Base-by-base conservation (phyloP, 2,888 invertebrate species). In the Pollenia amentaria region DNA sequence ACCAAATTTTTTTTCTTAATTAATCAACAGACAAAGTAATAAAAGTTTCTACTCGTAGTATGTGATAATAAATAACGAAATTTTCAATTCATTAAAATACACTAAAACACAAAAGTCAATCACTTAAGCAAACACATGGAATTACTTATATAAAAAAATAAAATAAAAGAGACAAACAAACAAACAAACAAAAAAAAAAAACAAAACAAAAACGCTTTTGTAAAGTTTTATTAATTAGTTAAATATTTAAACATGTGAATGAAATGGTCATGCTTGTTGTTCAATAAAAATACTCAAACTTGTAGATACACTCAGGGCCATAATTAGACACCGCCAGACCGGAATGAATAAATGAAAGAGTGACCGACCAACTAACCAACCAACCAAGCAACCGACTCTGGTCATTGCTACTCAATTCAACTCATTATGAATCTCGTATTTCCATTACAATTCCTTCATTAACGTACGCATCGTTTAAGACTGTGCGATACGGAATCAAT, bases 181-280 rank as follows among this genome's bases (percentile, higher is more conserved):
- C 40, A 62, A 12, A 55, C 14, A 48, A 51, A 53, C 10, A 46
- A n/a, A 73, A 29, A 60, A 14, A n/a, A n/a, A n/a, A 48, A 51
- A 53, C 10, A 46, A n/a, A 73, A 29, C n/a, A n/a, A 60, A 14
- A 29, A n/a, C 7, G n/a, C 16, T 42, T 40, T 51, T 29, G 46
- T 48, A 6, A 29, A 10, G 7, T 18, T 55, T 29, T 55, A 81
- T 81, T 75, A 67, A 73, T 48, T 75, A 67, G 67, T 81, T 51
- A 75, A 81, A 81, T 67, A 67, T 67, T 75, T 67, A 38, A 75
- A 75, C 73, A 60, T 67, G 81, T 60, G 73, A 75, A 81, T 73
- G 55, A 81, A 73, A 81, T 51, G 65, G n/a, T 67, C 67, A 64
- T 73, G 46, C 14, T 10, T 55, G 29, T 29, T 64, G 40, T 64